Conservation (phyloP, 2,113 vertebrate genomes). For the Corydoras maculifer region DNA sequence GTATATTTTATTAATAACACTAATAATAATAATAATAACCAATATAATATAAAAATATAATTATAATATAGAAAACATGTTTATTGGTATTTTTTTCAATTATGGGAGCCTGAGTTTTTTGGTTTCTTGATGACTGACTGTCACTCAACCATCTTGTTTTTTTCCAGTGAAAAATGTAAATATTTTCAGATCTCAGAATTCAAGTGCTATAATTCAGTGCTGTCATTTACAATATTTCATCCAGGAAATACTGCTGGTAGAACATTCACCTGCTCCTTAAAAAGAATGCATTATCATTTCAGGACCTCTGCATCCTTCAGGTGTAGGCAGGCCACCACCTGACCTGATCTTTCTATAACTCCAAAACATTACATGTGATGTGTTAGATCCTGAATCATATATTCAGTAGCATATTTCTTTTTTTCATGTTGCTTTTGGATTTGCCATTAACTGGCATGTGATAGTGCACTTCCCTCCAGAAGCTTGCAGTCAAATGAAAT, state of each 20-base stretch:
- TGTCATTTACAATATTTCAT: not conserved
- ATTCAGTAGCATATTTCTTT: conserved; percentile 40
- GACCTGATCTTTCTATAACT: no score
- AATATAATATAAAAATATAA: no score
- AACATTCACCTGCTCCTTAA: not conserved
- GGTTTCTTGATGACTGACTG: no score
- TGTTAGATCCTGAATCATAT: conserved; percentile 26
- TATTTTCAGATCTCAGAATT: not conserved
- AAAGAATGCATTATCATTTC: not conserved
- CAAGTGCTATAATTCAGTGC: conserved; percentile 4
- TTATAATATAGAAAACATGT: no score
- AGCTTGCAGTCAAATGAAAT: conserved; percentile 56
- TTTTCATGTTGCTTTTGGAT: conserved; percentile 38
- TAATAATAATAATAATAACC: no score
- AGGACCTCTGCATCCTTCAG: not conserved
- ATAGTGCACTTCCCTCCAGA: conserved; percentile 83
- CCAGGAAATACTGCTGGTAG: not conserved
- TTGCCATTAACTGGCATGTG: conserved; percentile 73
- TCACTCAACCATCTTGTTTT: no score
- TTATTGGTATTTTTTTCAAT: no score
- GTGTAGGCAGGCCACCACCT: not conserved
- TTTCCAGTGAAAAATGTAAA: not conserved
- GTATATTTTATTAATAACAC: no score
- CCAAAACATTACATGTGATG: not conserved
- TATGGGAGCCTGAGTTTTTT: no score